Percentiles rank a stretch among this genome's conserved stretches.
Conservation (phyloP, 2,113 vertebrate genomes). For the Ciconia maguari region DNA sequence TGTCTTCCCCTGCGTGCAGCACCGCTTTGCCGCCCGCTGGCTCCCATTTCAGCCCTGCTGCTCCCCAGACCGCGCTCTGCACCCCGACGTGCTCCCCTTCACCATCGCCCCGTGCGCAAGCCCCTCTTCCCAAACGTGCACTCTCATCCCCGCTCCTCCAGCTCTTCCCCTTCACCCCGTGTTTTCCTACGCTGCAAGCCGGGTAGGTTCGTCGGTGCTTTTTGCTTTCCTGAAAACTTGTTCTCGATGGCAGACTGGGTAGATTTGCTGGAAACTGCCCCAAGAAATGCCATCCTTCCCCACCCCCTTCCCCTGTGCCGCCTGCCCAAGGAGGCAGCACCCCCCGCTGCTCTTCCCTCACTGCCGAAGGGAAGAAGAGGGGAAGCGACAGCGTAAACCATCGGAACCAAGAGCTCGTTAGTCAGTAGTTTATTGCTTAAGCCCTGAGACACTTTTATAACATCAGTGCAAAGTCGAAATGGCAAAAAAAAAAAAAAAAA, state of each 20-base stretch:
- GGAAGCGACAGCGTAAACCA: background rate
- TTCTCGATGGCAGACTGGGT: background rate
- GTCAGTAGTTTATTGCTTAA: slow-evolving; percentile 23
- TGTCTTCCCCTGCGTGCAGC: too few species aligned
- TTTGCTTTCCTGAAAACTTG: background rate
- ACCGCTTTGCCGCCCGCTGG: background rate
- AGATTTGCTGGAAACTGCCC: background rate
- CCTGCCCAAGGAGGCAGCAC: background rate
- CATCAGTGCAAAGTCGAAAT: background rate
- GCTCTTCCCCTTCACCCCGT: background rate
- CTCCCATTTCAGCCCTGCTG: background rate
- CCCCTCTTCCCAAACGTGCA: background rate
- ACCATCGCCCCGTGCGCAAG: accelerated
- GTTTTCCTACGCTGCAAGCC: accelerated
- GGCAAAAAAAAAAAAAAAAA: background rate
- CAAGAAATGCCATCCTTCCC: background rate
- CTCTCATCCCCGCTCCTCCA: background rate
- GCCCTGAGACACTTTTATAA: background rate
- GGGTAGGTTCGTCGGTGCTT: background rate
- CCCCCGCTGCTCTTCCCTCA: accelerated
- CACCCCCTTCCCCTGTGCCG: accelerated
- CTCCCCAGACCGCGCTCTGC: background rate
- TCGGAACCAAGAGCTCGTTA: background rate
- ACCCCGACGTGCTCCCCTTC: background rate
- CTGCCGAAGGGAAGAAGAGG: background rate